Evolutionary conservation across 2,888 invertebrate genomes (phyloP).

Genomic region (Ophioninae sp.): DNA sequence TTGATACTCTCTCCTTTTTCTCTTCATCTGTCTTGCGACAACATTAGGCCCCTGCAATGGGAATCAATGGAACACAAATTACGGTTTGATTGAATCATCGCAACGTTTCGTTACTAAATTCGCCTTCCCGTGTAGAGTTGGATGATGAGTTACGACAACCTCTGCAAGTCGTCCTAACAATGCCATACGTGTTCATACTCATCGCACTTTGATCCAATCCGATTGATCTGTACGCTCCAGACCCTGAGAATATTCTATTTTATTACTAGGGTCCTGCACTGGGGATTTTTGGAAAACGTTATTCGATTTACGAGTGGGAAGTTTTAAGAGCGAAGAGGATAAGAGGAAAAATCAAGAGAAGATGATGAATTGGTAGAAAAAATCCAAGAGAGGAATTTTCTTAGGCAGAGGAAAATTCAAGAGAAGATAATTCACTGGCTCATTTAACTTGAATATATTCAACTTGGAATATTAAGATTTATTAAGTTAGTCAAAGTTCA

Average conservation of each 20-base stretch:
- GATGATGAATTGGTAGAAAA: neutral
- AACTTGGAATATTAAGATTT: no score
- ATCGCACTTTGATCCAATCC: neutral
- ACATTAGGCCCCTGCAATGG: slow-evolving; percentile 25
- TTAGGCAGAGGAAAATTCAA: neutral
- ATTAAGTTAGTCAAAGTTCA: no score
- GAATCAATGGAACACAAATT: slow-evolving; percentile 56
- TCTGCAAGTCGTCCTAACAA: neutral
- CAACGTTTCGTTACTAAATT: slow-evolving; percentile 39
- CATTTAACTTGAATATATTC: no score
- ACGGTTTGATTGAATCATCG: slow-evolving; percentile 53
- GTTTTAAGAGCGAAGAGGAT: no score
- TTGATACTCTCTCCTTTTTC: slow-evolving; percentile 30
- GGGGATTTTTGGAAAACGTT: neutral
- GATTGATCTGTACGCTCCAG: neutral
- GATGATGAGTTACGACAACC: neutral
- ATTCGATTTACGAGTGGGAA: neutral
- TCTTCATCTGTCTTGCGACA: slow-evolving; percentile 19
- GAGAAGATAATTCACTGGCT: neutral
- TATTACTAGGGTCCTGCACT: no score
- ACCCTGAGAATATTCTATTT: neutral
- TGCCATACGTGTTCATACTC: neutral
- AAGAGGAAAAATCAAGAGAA: neutral
- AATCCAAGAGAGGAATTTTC: neutral
- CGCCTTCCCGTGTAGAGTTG: slow-evolving; percentile 4